Conservation (phyloP, 2,113 vertebrate genomes). For the Opisthocomus hoazin region DNA sequence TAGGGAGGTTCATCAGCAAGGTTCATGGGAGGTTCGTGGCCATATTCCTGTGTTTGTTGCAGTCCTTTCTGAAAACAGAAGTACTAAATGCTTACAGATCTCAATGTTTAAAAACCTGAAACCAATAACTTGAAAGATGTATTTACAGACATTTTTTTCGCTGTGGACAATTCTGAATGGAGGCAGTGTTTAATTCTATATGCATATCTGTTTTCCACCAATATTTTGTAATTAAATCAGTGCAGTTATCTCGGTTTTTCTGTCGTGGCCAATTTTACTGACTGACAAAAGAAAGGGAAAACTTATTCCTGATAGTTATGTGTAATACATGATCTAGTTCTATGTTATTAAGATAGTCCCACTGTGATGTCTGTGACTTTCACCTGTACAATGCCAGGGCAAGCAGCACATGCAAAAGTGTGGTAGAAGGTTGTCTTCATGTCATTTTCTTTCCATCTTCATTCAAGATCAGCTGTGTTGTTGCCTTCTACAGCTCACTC, state of each 20-base stretch:
- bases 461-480: background rate
- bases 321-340: background rate
- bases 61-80: background rate
- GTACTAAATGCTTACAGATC: background rate
- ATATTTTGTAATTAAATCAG: background rate
- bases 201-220: background rate
- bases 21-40: background rate
- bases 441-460: background rate
- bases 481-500: background rate
- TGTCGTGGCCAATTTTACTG: background rate
- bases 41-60: background rate
- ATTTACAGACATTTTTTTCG: background rate
- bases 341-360: background rate
- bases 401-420: background rate
- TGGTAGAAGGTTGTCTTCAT: background rate
- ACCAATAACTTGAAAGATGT: background rate
- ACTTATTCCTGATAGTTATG: background rate
- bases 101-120: background rate
- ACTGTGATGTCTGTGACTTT: background rate
- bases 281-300: background rate
- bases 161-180: background rate
- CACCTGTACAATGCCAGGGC: background rate
- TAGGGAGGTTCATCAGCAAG: background rate
- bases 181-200: background rate
- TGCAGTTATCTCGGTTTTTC: background rate